phyloP scores from a whole-genome alignment of 2,888 invertebrate genomes.

The Nowickia ferox region DNA sequence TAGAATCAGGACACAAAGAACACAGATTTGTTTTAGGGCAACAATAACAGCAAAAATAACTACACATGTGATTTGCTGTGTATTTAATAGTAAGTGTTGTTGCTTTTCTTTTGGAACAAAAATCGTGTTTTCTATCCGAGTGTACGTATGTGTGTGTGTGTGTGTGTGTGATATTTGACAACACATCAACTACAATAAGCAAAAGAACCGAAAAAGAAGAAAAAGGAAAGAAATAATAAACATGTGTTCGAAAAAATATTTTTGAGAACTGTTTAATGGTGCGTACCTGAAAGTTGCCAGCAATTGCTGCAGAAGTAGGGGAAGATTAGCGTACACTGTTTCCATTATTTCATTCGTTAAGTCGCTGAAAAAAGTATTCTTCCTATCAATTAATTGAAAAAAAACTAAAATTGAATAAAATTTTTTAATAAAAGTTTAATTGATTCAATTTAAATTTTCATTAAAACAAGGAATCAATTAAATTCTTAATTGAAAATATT shows the following conservation, averaged over 20 bases:
- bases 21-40: conserved; percentile 33
- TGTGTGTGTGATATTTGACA: conserved; percentile 23
- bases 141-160: conserved; percentile 18
- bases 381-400: no score
- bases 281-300: conserved; percentile 37
- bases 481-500: no score
- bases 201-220: conserved; percentile 38
- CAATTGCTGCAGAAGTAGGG: neutral
- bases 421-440: no score
- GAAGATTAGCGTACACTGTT: conserved; percentile 39
- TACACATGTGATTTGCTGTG: conserved; percentile 29
- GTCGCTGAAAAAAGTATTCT: no score
- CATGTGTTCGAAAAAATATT: conserved; percentile 39
- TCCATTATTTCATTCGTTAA: no score
- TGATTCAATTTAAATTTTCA: no score
- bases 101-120: conserved; percentile 43
- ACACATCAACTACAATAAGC: conserved; percentile 42
- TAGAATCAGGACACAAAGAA: neutral
- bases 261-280: conserved; percentile 27
- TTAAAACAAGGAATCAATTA: no score
- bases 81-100: conserved; percentile 21
- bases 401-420: no score
- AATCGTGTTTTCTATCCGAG: conserved; percentile 58
- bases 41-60: conserved; percentile 41
- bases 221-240: conserved; percentile 41